A percentile compares a stretch with the other conserved stretches of the same genome.
Conservation (phyloP, 2,113 vertebrate genomes). For the Ailurus styani region DNA sequence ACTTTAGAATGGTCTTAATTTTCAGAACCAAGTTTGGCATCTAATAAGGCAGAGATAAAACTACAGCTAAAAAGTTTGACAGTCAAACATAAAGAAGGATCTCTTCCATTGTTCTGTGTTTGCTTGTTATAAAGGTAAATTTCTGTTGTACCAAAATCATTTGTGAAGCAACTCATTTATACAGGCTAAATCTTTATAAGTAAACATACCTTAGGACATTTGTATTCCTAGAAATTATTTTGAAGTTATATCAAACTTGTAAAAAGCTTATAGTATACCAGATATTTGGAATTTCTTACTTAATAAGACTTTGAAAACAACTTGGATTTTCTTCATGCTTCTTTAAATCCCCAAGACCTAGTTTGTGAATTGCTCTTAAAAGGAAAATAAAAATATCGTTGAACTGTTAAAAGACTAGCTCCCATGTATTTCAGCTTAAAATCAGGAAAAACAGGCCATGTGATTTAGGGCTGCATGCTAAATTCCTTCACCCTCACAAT, state of each 20-base stretch:
- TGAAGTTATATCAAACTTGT: neutral
- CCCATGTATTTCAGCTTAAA: neutral
- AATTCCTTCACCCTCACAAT: neutral
- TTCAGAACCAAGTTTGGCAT: neutral
- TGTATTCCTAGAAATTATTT: neutral
- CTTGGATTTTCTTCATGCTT: conserved; percentile 4
- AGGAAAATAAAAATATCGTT: neutral
- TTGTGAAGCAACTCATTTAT: conserved; percentile 1
- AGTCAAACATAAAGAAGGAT: neutral
- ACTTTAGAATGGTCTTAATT: neutral
- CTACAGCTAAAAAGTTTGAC: neutral
- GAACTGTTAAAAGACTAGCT: neutral
- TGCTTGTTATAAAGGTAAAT: neutral
- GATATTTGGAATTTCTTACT: neutral
- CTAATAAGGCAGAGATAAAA: neutral
- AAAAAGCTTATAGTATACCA: neutral
- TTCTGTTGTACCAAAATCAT: neutral
- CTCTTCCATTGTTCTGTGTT: neutral
- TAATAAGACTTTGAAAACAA: neutral
- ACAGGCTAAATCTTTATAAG: neutral
- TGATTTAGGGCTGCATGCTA: neutral
- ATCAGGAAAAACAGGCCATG: neutral
- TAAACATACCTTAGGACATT: neutral
- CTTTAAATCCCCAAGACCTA: neutral
- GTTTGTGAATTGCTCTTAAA: neutral